Conservation (phyloP, 2,888 invertebrate genomes). For the Seladonia tumulorum region DNA sequence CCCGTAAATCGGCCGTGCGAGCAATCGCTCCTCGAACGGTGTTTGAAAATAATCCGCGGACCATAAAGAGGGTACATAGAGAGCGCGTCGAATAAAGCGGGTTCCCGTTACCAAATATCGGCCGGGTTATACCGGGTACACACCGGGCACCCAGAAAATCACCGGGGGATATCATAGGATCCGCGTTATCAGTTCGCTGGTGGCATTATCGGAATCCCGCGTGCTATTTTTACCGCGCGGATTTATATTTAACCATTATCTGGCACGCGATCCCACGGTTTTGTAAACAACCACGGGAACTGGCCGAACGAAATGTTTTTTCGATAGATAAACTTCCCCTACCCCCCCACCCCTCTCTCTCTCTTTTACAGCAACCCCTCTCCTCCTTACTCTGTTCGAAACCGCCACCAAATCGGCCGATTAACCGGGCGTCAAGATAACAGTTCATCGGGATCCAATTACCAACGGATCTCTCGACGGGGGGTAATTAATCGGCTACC, state of each 20-base stretch:
- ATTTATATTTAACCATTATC: slow-evolving; percentile 58
- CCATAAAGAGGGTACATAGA: slow-evolving; percentile 1
- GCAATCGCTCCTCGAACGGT: slow-evolving; percentile 1
- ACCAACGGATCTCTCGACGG: slow-evolving; percentile 26
- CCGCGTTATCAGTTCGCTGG: slow-evolving; percentile 7
- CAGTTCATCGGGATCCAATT: slow-evolving; percentile 50
- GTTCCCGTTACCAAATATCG: not conserved
- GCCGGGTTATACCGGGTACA: not conserved
- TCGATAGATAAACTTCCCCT: slow-evolving; percentile 34
- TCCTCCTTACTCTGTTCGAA: not conserved
- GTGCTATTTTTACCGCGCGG: slow-evolving; percentile 24
- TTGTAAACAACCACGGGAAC: slow-evolving; percentile 39
- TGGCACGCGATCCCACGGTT: slow-evolving; percentile 16
- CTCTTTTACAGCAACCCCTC: not conserved
- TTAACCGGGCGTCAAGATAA: slow-evolving; percentile 52
- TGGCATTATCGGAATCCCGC: slow-evolving; percentile 37
- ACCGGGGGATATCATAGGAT: not conserved
- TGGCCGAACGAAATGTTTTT: slow-evolving; percentile 43
- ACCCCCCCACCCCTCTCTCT: too few relatives aligned
- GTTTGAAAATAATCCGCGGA: not conserved
- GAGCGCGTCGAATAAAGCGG: not conserved
- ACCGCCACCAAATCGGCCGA: slow-evolving; percentile 24
- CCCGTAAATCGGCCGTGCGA: not conserved
- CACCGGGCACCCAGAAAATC: not conserved
- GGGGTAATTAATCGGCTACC: slow-evolving; percentile 59